Evolutionary conservation across 2,888 invertebrate species (phyloP), one percentile per base, ranked within the genome.

Genomic region (Archips crataeganus): DNA sequence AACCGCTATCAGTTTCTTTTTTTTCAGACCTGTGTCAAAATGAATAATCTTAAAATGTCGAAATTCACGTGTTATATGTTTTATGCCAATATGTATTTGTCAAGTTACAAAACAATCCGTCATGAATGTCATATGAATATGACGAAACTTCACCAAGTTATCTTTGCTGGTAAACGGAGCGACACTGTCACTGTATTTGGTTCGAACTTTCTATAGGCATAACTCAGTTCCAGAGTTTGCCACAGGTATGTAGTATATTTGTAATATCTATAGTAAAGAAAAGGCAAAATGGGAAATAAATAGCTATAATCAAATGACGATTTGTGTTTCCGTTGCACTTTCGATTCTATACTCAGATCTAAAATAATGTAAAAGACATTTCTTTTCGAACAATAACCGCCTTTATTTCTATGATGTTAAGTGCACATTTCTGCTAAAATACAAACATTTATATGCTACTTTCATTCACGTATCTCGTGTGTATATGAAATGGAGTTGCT

Each of bases 301-400:
- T 91, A 84, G 84, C 87, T 77, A 84, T 85, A 87, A 91, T 92
- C 91, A 91, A 88, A 91, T 85, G 82, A 85, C 87, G 82, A 90
- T 92, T 87, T 89, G 84, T 80, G 79, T 79, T 80, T 81, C 78
- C 79, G 77, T 76, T 77, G 57, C 76, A 82, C 86, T 90, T 89
- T 87, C 87, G 81, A 82, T 84, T 51, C 65, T 10, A 23, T 13
- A 11, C 39, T 34, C 34, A 11, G 47, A 34, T 71, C 62, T 62
- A 51, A 32, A 47, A 70, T 23, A 62, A 34, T 54, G 62, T 54
- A 39, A 65, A 32, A 64, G 51, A 54, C 23, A 54, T 64, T 47
- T 57, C 49, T 39, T 32, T 15, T 9, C 11, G 15, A 10, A 73
- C 47, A 2, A 59, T 15, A 59, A 34, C 32, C n/a, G 51, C 0